Percentiles rank a stretch among this genome's conserved stretches.
Evolutionary conservation across 2,888 invertebrate genomes (phyloP).

Genomic region (Phaedon cochleariae): DNA sequence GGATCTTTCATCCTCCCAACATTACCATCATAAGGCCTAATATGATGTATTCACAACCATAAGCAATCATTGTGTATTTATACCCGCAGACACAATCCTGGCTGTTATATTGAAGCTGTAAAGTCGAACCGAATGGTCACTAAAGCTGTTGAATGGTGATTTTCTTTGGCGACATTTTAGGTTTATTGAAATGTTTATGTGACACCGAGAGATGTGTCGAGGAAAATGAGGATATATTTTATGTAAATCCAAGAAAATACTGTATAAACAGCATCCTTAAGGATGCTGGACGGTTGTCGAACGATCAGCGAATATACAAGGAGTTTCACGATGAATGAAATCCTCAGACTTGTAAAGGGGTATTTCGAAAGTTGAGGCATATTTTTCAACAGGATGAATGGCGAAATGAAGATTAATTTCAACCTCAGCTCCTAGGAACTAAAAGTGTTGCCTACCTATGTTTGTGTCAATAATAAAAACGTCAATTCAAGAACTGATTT

Average conservation of each 20-base stretch:
- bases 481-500: too few relatives aligned
- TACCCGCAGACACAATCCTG: slow-evolving; percentile 23
- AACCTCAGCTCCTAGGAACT: too few relatives aligned
- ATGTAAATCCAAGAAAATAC: slow-evolving; percentile 23
- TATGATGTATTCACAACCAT: slow-evolving; percentile 26
- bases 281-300: too few relatives aligned
- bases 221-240: slow-evolving; percentile 26
- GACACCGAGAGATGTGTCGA: too few relatives aligned
- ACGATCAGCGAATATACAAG: too few relatives aligned
- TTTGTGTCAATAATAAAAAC: too few relatives aligned
- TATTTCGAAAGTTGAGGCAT: too few relatives aligned
- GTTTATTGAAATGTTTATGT: slow-evolving; percentile 37
- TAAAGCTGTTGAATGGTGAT: slow-evolving; percentile 30
- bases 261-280: not conserved
- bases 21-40: slow-evolving; percentile 19
- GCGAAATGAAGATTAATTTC: too few relatives aligned
- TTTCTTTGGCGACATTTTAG: slow-evolving; percentile 30
- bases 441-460: too few relatives aligned
- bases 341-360: too few relatives aligned
- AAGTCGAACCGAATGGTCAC: slow-evolving; percentile 27
- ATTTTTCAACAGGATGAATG: too few relatives aligned
- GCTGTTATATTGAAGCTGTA: slow-evolving; percentile 20
- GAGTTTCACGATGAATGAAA: too few relatives aligned
- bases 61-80: slow-evolving; percentile 33
- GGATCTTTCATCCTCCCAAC: slow-evolving; percentile 19